Percentiles rank a stretch among this genome's conserved stretches.
Evolutionary conservation across 2,888 invertebrate species (phyloP).

Genomic region (Torymus tubicola): DNA sequence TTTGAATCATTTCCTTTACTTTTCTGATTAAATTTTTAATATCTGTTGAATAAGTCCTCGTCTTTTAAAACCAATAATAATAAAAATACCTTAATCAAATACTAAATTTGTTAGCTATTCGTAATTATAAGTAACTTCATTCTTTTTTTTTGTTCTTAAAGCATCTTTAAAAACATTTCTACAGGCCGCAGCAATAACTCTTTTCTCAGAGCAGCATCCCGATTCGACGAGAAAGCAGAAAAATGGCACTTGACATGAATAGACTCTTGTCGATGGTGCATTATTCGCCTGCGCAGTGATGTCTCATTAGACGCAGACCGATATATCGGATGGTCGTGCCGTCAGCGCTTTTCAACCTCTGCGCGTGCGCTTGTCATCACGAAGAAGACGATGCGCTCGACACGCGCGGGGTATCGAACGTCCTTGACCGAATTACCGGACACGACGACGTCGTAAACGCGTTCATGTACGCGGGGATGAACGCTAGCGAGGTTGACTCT

Average conservation of each 20-base stretch:
- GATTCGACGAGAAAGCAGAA: not conserved
- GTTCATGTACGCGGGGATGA: not conserved
- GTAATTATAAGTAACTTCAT: no score
- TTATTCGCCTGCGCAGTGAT: not conserved
- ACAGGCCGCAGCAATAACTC: no score
- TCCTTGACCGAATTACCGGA: conserved; percentile 49
- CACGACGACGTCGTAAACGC: not conserved
- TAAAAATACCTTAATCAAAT: no score
- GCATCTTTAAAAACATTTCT: no score
- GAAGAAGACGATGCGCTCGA: conserved; percentile 15
- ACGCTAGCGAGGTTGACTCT: no score
- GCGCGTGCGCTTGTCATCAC: not conserved
- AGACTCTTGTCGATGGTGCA: conserved; percentile 19
- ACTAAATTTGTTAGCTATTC: no score
- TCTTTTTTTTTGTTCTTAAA: no score
- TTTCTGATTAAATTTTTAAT: no score
- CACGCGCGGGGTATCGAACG: conserved; percentile 15
- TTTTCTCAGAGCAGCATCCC: no score
- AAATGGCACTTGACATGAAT: conserved; percentile 42
- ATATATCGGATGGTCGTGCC: conserved; percentile 10
- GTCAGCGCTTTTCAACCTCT: conserved; percentile 27
- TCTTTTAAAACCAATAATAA: no score
- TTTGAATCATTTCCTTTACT: no score
- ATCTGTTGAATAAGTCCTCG: no score
- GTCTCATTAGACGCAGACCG: not conserved